phyloP scores from a whole-genome alignment of 2,113 vertebrate species.

The Erythrocercus mccallii region DNA sequence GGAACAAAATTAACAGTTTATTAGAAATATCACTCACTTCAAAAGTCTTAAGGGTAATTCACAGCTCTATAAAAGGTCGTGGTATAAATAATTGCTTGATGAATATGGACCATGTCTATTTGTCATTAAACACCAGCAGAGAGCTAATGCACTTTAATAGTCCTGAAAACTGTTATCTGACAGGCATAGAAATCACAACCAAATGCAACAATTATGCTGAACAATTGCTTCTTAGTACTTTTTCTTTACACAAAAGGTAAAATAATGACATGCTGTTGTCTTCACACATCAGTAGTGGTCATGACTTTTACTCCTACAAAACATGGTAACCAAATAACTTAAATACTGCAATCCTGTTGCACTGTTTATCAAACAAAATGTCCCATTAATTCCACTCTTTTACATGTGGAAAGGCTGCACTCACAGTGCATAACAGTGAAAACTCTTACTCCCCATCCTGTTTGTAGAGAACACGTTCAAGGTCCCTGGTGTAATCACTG shows the following conservation, averaged over 20 bases:
- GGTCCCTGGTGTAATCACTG: not conserved
- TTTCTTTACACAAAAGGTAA: constrained; percentile 11
- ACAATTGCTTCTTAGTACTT: not conserved
- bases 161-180: constrained; percentile 50
- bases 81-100: constrained; percentile 69
- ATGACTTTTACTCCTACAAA: not conserved
- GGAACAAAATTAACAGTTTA: constrained; percentile 61
- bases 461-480: not conserved
- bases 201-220: constrained; percentile 41
- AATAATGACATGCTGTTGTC: constrained; percentile 10
- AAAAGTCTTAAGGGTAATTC: constrained; percentile 66
- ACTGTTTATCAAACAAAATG: not conserved
- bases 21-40: constrained; percentile 69
- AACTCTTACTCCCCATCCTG: not conserved
- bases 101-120: constrained; percentile 54
- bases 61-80: constrained; percentile 62
- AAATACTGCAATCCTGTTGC: not conserved
- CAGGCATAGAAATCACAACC: not conserved
- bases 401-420: not conserved
- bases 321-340: not conserved
- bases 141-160: constrained; percentile 65
- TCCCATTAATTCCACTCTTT: not conserved
- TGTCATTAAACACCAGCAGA: constrained; percentile 74
- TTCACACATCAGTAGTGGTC: constrained; percentile 5
- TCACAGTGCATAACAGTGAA: not conserved